These are phyloP conservation scores for Microcebus jonahi DNA, from an alignment of 2,113 vertebrate genomes.

Conservation along the genomic window DNA sequence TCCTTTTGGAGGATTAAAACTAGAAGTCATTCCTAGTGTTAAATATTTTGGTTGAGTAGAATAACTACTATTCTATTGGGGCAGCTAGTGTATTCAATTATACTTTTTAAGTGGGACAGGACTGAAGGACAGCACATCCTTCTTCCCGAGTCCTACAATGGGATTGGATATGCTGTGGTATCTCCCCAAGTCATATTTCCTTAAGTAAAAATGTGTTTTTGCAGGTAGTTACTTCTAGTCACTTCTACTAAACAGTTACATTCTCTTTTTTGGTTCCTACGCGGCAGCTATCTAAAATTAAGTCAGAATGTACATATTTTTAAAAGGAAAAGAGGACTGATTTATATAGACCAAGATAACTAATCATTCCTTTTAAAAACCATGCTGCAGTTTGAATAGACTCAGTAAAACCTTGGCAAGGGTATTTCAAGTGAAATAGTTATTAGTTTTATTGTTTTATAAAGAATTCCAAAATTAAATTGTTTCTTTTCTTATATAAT, in stretches of 20 bases:
- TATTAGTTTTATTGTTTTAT: slow-evolving; percentile 11
- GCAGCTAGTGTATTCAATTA: slow-evolving; percentile 5
- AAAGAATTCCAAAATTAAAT: not conserved
- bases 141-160: not conserved
- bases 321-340: no score
- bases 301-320: slow-evolving; percentile 8
- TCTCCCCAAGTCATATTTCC: slow-evolving; percentile 43
- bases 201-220: slow-evolving; percentile 33
- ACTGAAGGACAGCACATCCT: slow-evolving; percentile 19
- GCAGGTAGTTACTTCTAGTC: not conserved
- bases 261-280: not conserved
- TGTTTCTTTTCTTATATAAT: not conserved
- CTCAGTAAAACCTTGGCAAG: not conserved
- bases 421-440: not conserved
- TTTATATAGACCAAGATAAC: no score
- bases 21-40: not conserved
- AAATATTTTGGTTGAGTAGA: slow-evolving; percentile 44
- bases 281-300: slow-evolving; percentile 38
- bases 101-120: slow-evolving; percentile 35
- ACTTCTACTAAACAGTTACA: not conserved
- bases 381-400: not conserved
- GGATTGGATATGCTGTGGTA: not conserved
- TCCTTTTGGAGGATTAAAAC: slow-evolving; percentile 44
- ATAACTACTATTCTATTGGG: not conserved
- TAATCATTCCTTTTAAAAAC: no score